phyloP scores from a whole-genome alignment of 1,140 invertebrate genomes.

The Penaeus japonicus region DNA sequence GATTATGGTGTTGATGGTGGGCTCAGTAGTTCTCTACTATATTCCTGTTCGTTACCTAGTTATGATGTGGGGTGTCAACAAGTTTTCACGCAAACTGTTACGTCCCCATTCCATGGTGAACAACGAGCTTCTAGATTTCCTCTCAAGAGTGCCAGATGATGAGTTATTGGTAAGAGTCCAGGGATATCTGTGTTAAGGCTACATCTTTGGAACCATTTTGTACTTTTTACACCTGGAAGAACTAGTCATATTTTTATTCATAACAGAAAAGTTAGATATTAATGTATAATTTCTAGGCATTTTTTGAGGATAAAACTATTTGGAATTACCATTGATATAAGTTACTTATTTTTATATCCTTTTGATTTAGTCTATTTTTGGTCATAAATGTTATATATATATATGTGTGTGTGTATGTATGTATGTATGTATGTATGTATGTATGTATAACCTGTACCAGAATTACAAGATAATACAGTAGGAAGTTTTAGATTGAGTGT shows the following conservation, averaged over 20 bases:
- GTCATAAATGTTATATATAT: too few species aligned
- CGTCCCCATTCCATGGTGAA: conserved; percentile 94
- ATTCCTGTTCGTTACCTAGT: conserved; percentile 91
- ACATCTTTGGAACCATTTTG: not conserved
- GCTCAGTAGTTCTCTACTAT: conserved; percentile 82
- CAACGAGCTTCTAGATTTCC: conserved; percentile 95
- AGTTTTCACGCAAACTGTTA: conserved; percentile 93
- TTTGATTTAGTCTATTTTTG: too few species aligned
- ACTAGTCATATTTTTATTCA: not conserved
- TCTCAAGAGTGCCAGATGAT: conserved; percentile 95
- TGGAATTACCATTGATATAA: not conserved
- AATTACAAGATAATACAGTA: too few species aligned
- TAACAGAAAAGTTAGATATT: not conserved
- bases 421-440: conserved; percentile 1
- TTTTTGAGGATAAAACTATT: not conserved
- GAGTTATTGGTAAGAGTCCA: conserved; percentile 73
- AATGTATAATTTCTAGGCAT: not conserved
- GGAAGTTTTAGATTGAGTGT: not conserved
- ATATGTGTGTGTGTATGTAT: conserved; percentile 5
- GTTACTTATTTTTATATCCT: not conserved
- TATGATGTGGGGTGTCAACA: conserved; percentile 96
- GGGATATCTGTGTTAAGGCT: too few species aligned
- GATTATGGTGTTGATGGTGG: conserved; percentile 77
- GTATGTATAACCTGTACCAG: not conserved
- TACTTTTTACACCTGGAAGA: not conserved